Percentiles rank a stretch among this genome's conserved stretches.
phyloP scores from a whole-genome alignment of 2,888 invertebrate species.

The Microplitis deprimator region DNA sequence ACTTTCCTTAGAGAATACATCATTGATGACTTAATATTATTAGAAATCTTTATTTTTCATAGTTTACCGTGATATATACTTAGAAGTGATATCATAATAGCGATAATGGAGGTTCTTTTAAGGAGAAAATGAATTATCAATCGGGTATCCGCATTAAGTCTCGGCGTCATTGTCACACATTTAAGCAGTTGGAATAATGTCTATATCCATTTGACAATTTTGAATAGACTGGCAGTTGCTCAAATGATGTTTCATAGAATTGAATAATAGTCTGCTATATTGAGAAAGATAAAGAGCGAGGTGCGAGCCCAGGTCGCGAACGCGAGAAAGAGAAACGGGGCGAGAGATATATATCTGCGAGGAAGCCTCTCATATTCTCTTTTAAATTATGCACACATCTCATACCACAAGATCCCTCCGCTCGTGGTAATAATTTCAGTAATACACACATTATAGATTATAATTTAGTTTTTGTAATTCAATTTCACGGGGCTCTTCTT shows the following conservation, averaged over 20 bases:
- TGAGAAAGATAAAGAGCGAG: background rate
- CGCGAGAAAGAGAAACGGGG: background rate
- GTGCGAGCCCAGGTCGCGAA: background rate
- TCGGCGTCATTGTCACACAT: constrained; percentile 23
- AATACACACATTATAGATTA: constrained; percentile 15
- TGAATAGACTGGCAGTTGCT: constrained; percentile 34
- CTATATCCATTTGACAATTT: constrained; percentile 29
- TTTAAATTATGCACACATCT: constrained; percentile 36
- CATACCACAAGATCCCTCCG: constrained; percentile 1
- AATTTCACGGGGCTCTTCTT: constrained; percentile 19
- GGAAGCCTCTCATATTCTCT: constrained; percentile 21
- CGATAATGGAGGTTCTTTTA: background rate
- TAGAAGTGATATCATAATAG: background rate
- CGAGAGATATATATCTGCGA: background rate
- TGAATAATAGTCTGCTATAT: constrained; percentile 28
- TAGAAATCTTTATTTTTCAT: too few species aligned
- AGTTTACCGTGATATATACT: too few species aligned
- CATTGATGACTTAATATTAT: too few species aligned
- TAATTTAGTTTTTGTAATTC: constrained; percentile 25
- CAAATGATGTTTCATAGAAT: constrained; percentile 29
- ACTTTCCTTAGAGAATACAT: too few species aligned
- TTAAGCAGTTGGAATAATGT: constrained; percentile 12
- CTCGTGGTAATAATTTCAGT: background rate
- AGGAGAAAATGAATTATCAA: constrained; percentile 10
- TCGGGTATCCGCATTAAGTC: constrained; percentile 8